Evolutionary conservation across 1,140 invertebrate species (phyloP), one percentile per base, ranked within the genome.

Genomic region (Ostrea edulis): DNA sequence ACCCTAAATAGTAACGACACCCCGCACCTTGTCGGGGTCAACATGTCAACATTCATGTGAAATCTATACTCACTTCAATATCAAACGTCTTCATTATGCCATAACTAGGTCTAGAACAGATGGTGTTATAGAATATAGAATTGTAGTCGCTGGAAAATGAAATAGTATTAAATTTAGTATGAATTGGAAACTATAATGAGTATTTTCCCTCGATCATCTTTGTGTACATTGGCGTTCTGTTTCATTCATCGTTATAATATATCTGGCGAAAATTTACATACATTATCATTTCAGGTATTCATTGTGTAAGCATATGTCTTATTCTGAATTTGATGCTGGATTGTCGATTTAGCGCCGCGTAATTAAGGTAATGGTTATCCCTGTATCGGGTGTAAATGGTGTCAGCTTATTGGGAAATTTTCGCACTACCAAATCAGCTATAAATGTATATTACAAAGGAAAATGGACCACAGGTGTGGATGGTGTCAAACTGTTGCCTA

Each of bases 21-120:
- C 68, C 8, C 25, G 68, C 68, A 77, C 68, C 68, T 77, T 77
- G 68, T 77, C 35, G 29, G 12, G 68, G 68, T 77, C 29, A 77
- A 29, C 9, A 77, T 25, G 25, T 77, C 68, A 35, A 35, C 68
- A 22, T 14, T 77, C 25, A 29, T 29, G 25, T 44, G 68, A 77
- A 77, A 77, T 35, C 14, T 29, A 62, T 20, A 77, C 68, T 25
- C 68, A 25, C 68, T 29, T 35, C 68, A 29, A 29, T 14, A 17
- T 77, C 25, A 77, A 77, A 35, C 68, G 14, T 35, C 68, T 29
- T 62, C 55, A 62, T 62, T n/a, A 62, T 62, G 55, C 14, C 22
- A 25, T 77, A 29, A 25, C 25, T 35, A 25, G 3, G 29, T 77
- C 25, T 35, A 29, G 68, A 35, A 77, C 68, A 77, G 68, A 77